Conservation (phyloP, 2,113 vertebrate species). For the Odocoileus virginianus region DNA sequence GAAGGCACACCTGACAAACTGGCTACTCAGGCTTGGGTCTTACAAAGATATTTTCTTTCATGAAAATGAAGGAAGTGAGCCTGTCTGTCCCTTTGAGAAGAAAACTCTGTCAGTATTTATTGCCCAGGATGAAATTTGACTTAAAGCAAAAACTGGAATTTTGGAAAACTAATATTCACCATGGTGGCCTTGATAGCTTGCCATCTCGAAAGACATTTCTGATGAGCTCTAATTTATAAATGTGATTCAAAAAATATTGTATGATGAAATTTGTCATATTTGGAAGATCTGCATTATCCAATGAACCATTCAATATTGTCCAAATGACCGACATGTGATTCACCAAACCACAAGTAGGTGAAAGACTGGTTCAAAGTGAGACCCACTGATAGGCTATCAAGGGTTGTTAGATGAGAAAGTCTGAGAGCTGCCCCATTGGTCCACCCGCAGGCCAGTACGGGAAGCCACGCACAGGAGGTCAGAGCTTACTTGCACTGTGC, state of each 20-base stretch:
- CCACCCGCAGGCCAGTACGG: background rate
- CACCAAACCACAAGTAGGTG: background rate
- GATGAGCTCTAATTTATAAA: background rate
- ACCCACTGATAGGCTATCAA: background rate
- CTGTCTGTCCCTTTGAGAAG: background rate
- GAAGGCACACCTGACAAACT: background rate
- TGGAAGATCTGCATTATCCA: background rate
- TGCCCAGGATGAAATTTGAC: background rate
- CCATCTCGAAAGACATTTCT: background rate
- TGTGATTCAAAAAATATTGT: background rate
- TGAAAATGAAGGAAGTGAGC: background rate
- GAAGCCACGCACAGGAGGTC: background rate
- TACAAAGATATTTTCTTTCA: background rate
- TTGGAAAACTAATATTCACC: background rate
- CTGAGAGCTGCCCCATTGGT: fast-evolving
- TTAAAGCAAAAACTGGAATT: background rate
- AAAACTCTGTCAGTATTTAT: background rate
- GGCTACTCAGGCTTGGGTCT: background rate
- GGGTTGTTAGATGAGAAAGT: background rate
- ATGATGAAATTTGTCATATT: background rate
- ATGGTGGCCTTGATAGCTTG: background rate
- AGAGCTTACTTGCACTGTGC: background rate
- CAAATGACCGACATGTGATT: background rate
- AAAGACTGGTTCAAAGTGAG: background rate
- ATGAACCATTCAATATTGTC: background rate